Base-by-base conservation (phyloP, 2,888 invertebrate species). In the Eustalomyia histrio region DNA sequence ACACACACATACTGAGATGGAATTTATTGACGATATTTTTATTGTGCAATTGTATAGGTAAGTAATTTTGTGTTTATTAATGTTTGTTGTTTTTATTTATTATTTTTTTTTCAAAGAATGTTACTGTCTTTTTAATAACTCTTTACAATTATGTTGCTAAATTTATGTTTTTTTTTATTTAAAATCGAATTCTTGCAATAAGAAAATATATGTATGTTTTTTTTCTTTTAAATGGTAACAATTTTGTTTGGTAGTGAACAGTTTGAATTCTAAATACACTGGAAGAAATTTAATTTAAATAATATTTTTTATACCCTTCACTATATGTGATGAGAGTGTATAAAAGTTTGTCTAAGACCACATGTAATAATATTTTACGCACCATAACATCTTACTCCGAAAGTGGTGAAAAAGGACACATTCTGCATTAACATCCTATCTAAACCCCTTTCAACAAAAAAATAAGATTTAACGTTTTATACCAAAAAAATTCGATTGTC, bases 41-140 rank as follows among this genome's bases (percentile, higher is more conserved):
- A 71, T 83, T 90, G 65, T 88, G 88, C 87, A 90, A 88, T 83
- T 89, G 88, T 83, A 88, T 90, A 84, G 90, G 90, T 89, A 86
- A 89, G 88, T 88, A 29, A 29, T 29, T 9, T n/a, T n/a, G 14
- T 39, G 63, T 9, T 52, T 1, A 12, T 47, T 17, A 52, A 7
- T 60, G 57, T 60, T 39, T 67, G 39, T 35, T 60, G 58, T 64
- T 67, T 21, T n/a, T n/a, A n/a, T n/a, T n/a, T n/a, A n/a, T n/a
- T 5, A 24, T 24, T 24, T 24, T 24, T 29, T 6, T 29, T 47
- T 47, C n/a, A 21, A n/a, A n/a, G 0, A 55, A 47, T 39, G 39
- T 64, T 61, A 16, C 58, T 43, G 21, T 61, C 12, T 10, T 55
- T 55, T 55, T 39, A 43, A 39, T 67, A 55, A 12, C 24, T 29